Evolutionary conservation across 2,888 invertebrate species (phyloP), one percentile per base, ranked within the genome.

Genomic region (Elmis aenea): DNA sequence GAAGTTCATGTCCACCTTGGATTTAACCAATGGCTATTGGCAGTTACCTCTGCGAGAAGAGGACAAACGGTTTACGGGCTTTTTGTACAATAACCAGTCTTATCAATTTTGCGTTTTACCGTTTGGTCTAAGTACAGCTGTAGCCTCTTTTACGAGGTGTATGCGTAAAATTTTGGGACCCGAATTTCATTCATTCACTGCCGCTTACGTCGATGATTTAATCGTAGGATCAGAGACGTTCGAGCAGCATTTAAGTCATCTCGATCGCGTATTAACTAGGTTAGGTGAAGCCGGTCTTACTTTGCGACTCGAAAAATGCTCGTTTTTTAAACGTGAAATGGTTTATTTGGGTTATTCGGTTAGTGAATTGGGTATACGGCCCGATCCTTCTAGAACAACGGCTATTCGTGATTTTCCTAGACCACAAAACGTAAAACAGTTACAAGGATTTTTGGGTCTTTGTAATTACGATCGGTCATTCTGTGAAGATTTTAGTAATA

Each of bases 31-130:
- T 16, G 42, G 40, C 2, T 48, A 46, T 27, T 51, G 50, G 43
- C 45, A 51, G 24, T 45, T 51, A 20, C 43, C 43, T 3, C 25
- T 51, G 14, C 18, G 16, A 1, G 20, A 18, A 2, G 37, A 46
- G 5, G 36, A 37, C 11, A 31, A 45, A 15, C 36, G 38, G n/a
- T n/a, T n/a, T n/a, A 48, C 45, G 3, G 42, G 33, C 4, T 50
- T 50, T 32, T 13, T 43, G 12, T 51, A 33, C 27, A 44, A 49
- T 31, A 46, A 42, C 3, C 18, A 32, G 1, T 27, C 51, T 2
- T 60, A 58, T 42, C 50, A 52, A n/a, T 61, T 54, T 33, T 40
- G 48, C 28, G 47, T 57, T n/a, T 35, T 61, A 1, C 49, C 51
- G 3, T 61, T 58, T 28, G 58, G 55, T 2, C 18, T 60, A 2